These are phyloP conservation scores for Limnephilus lunatus DNA, from an alignment of 2,888 invertebrate genomes.

Conservation along the genomic window DNA sequence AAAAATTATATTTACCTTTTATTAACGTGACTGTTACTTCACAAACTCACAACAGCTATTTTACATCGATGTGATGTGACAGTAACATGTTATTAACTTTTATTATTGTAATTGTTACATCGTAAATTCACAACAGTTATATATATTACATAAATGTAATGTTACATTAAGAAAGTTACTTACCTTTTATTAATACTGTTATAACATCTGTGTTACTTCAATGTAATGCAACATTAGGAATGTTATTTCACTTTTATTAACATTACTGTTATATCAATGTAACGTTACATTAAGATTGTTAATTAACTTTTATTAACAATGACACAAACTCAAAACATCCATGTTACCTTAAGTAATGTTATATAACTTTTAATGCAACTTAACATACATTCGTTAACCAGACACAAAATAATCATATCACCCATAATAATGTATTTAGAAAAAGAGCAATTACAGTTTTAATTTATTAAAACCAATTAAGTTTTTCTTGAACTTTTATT, in stretches of 20 bases:
- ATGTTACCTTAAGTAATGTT: too few species aligned
- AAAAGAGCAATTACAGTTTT: neutral
- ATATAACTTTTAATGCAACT: neutral
- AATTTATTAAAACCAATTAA: neutral
- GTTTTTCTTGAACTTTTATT: neutral
- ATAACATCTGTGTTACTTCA: too few species aligned
- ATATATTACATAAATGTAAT: neutral
- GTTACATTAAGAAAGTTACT: neutral
- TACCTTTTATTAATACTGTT: neutral
- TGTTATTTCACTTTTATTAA: too few species aligned
- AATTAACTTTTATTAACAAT: neutral
- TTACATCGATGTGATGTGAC: neutral
- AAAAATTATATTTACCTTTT: too few species aligned
- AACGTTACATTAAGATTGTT: neutral
- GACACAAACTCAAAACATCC: too few species aligned
- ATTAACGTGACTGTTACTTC: too few species aligned
- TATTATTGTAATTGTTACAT: too few species aligned
- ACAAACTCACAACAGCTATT: neutral
- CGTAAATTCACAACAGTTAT: neutral
- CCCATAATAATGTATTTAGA: neutral
- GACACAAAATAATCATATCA: neutral
- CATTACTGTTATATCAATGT: neutral
- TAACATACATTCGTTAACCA: neutral
- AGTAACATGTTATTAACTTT: neutral
- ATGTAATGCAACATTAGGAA: too few species aligned